phyloP scores from a whole-genome alignment of 2,888 invertebrate species.

The Neoitamus cyanurus region DNA sequence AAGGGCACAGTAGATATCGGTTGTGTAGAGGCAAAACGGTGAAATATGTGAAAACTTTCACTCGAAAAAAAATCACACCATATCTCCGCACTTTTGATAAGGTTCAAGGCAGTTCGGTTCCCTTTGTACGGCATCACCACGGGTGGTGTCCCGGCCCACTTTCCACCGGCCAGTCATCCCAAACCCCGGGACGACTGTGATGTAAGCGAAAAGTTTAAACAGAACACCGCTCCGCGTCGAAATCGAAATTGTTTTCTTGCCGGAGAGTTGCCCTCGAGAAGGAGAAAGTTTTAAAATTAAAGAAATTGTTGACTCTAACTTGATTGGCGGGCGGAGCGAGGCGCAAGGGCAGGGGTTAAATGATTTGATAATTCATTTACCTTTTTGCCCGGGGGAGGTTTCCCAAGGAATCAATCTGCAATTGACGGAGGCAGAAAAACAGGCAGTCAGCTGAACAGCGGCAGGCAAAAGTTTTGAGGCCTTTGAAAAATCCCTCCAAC shows the following conservation, averaged over 20 bases:
- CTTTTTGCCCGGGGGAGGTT: not conserved
- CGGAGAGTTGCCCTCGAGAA: not conserved
- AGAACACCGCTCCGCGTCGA: not conserved
- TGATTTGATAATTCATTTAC: constrained; percentile 39
- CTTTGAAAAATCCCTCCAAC: constrained; percentile 8
- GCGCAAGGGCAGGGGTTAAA: not conserved
- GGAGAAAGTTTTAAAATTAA: constrained; percentile 26
- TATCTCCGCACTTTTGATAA: not conserved
- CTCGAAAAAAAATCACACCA: not conserved
- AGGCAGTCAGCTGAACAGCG: not conserved
- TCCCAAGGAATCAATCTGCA: constrained; percentile 18
- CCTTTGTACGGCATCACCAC: not conserved
- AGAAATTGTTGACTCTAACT: constrained; percentile 33
- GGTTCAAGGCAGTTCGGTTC: not conserved
- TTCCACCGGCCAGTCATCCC: not conserved
- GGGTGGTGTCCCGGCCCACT: not conserved
- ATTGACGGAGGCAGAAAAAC: not conserved
- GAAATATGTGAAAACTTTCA: constrained; percentile 31
- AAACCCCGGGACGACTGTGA: not conserved
- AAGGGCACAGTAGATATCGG: not conserved
- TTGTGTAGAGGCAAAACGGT: not conserved
- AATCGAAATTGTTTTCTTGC: constrained; percentile 1
- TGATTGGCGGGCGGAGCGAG: not conserved
- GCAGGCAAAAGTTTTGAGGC: not conserved
- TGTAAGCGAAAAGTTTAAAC: not conserved